These are phyloP conservation scores for Liodrosophila aerea DNA, from an alignment of 2,888 invertebrate genomes.

Conservation along the genomic window DNA sequence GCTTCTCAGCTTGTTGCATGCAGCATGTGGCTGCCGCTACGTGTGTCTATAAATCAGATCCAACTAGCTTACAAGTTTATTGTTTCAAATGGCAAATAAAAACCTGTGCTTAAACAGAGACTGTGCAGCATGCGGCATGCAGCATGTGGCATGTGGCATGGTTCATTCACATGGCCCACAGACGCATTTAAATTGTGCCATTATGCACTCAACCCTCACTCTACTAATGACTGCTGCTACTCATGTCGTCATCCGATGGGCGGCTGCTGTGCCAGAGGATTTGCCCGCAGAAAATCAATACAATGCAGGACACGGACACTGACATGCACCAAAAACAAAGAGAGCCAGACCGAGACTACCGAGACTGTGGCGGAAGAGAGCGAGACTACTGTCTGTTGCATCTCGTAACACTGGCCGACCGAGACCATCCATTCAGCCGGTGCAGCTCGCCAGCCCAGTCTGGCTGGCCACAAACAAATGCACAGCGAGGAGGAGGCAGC, in stretches of 20 bases:
- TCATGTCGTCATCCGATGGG: conserved; percentile 30
- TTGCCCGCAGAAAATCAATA: conserved; percentile 68
- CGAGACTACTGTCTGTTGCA: conserved; percentile 65
- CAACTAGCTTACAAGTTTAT: conserved; percentile 74
- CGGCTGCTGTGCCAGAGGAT: conserved; percentile 37
- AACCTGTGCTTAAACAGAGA: conserved; percentile 4
- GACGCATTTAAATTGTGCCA: conserved; percentile 78
- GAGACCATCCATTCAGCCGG: conserved; percentile 29
- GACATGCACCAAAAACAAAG: neutral
- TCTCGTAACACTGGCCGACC: conserved; percentile 78
- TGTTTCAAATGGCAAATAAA: conserved; percentile 54
- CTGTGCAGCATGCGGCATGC: conserved; percentile 12
- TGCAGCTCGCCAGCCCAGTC: conserved; percentile 24
- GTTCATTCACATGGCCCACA: conserved; percentile 69
- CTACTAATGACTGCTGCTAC: neutral
- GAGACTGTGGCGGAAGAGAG: no score
- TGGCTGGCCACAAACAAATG: conserved; percentile 62
- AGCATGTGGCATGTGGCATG: conserved; percentile 36
- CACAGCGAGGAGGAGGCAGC: conserved; percentile 45
- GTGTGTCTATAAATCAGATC: conserved; percentile 74
- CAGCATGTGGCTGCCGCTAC: conserved; percentile 64
- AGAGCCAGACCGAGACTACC: neutral
- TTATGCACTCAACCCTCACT: conserved; percentile 51
- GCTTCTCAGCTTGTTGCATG: conserved; percentile 40
- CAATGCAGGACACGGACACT: no score